Conservation (phyloP, 2,113 vertebrate species). For the Petromus typicus region DNA sequence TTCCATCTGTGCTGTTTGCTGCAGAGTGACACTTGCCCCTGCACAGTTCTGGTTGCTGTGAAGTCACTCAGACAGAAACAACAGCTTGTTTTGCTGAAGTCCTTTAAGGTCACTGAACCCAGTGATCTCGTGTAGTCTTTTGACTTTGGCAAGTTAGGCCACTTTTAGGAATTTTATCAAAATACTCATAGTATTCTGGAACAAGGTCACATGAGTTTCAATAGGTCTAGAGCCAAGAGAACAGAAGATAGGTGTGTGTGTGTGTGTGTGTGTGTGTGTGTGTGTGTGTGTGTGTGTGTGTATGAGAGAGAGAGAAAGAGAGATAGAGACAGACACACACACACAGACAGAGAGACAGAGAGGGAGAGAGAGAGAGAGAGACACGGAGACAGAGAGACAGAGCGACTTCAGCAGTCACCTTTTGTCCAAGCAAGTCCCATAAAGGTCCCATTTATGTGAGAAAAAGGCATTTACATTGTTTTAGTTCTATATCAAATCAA, state of each 20-base stretch:
- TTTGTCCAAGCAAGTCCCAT: not conserved
- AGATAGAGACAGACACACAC: too few relatives aligned
- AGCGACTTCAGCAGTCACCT: not conserved
- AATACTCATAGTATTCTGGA: not conserved
- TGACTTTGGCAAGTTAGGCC: not conserved
- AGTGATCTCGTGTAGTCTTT: not conserved
- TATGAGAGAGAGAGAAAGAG: not conserved
- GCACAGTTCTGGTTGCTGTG: not conserved
- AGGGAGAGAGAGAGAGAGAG: not conserved
- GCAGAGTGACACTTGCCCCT: too few relatives aligned
- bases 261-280: too few relatives aligned
- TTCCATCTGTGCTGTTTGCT: not conserved
- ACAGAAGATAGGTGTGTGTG: not conserved
- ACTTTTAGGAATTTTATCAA: not conserved
- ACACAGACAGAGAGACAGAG: too few relatives aligned
- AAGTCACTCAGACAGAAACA: not conserved
- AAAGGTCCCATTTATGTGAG: not conserved
- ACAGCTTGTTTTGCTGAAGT: not conserved
- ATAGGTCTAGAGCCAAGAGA: not conserved
- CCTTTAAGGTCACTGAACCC: not conserved
- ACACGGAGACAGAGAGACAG: not conserved
- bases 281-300: too few relatives aligned
- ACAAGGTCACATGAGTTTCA: not conserved
- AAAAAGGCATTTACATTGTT: not conserved
- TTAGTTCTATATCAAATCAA: constrained; percentile 8